Conservation (phyloP, 2,113 vertebrate species). For the Malaclemys terrapin region DNA sequence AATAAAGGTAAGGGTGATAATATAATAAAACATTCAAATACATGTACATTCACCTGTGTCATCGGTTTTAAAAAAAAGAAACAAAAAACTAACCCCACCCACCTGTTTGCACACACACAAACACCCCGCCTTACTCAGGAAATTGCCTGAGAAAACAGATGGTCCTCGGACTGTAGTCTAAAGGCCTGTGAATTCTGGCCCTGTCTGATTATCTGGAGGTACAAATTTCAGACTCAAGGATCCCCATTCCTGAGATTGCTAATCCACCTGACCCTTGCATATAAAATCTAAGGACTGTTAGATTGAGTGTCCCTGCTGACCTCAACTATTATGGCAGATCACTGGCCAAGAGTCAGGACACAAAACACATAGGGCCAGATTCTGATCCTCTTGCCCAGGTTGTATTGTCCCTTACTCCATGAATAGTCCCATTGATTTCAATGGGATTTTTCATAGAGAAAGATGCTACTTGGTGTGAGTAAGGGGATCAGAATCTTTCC, state of each 20-base stretch:
- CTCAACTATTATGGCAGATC: background rate
- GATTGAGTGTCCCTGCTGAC: too few species aligned
- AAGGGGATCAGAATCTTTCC: background rate
- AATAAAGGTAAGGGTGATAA: background rate
- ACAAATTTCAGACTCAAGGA: background rate
- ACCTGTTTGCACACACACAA: background rate
- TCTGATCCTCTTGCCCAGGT: rapidly evolving
- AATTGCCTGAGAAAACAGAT: background rate
- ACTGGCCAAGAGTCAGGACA: background rate
- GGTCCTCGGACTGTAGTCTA: background rate
- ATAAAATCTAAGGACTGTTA: background rate
- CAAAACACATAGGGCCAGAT: too few species aligned
- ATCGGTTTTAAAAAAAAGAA: background rate
- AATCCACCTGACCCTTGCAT: background rate
- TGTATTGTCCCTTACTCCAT: rapidly evolving
- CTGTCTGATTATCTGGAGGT: background rate
- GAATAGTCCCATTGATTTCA: too few species aligned
- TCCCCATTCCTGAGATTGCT: background rate
- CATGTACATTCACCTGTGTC: rapidly evolving
- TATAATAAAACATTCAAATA: background rate
- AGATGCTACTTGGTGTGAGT: background rate
- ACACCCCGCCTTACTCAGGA: background rate
- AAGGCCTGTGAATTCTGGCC: background rate
- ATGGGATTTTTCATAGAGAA: too few species aligned
- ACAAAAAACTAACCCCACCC: background rate